Evolutionary conservation across 2,888 invertebrate genomes (phyloP), one percentile per base, ranked within the genome.

Genomic region (Ormyrus thymus): DNA sequence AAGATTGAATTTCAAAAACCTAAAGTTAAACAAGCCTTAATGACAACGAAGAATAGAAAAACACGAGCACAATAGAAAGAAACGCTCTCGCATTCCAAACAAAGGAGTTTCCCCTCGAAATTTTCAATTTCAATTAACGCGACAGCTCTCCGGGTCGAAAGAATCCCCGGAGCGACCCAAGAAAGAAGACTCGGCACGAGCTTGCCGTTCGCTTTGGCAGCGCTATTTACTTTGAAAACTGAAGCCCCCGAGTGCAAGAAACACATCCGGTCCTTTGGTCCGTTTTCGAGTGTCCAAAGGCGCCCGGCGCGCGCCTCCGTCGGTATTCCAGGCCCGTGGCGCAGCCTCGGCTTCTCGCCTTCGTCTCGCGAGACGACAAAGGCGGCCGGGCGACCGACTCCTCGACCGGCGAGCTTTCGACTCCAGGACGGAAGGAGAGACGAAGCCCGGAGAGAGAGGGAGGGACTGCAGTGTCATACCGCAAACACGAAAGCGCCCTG

Each of bases 401-500:
- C 29, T 29, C 2, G 29, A 29, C 29, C 29, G 29, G 4, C n/a
- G 29, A 29, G 29, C 29, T 29, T 29, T 29, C 29, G 29, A 29
- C 29, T 29, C 29, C 29, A 29, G 29, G 4, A 29, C 29, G 0
- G 29, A 29, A 29, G 4, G 29, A 29, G 29, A 29, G 29, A 29
- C 29, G 29, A 29, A 29, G 29, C 29, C 29, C 29, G 29, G 29
- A 29, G 29, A 29, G 29, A 29, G 29, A 58, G 15, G 58, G 10
- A 62, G 11, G 55, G 45, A 46, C 29, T 29, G 4, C 46, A 72
- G 66, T 76, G 81, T 76, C 79, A 78, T 79, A 74, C 78, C 81
- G 15, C 69, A 74, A 78, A 70, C 48, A 46, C 74, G 65, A 56
- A 48, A 59, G 59, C 59, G 45, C 56, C 58, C 15, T 74, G 73